Base-by-base conservation (phyloP, 1,140 invertebrate species). In the Heterodera carotae region DNA sequence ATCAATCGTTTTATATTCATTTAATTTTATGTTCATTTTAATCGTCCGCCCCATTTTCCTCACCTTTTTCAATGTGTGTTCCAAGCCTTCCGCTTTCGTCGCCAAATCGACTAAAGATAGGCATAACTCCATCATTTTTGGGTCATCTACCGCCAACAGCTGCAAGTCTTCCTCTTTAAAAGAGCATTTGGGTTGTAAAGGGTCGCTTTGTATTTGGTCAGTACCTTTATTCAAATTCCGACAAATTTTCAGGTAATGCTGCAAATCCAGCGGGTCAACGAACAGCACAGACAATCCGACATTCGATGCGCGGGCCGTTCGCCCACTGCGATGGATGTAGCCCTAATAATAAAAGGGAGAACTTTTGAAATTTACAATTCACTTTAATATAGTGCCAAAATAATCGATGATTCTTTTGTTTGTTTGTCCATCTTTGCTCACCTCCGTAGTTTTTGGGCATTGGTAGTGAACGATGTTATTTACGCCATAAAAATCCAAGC, bases 381-480 rank as follows among this genome's bases (percentile, higher is more conserved):
- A n/a, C n/a, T n/a, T n/a, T n/a, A n/a, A n/a, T n/a, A n/a, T n/a
- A n/a, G n/a, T n/a, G n/a, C n/a, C n/a, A n/a, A n/a, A n/a, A n/a
- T n/a, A n/a, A n/a, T n/a, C n/a, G n/a, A n/a, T n/a, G n/a, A n/a
- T n/a, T n/a, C n/a, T n/a, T n/a, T n/a, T n/a, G n/a, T n/a, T n/a
- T n/a, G n/a, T n/a, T n/a, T 29, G 29, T 34, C 62, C 62, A 66
- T 74, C n/a, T 33, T 34, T 66, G 71, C 76, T 76, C 80, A 93
- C 93, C 90, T 99, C 96, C 39, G 93, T 93, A 25, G 95, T 97
- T 84, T 92, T 91, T 0, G 97, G 96, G 8, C 96, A 93, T 90
- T 99, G 95, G 90, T 97, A 99, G 89, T 99, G 97, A 83, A 99
- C 92, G 4, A 99, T 96, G 85, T 97, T 94, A 81, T 97, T 91